phyloP scores from a whole-genome alignment of 2,797 vertebrate species.

The Hyperoplus immaculatus region DNA sequence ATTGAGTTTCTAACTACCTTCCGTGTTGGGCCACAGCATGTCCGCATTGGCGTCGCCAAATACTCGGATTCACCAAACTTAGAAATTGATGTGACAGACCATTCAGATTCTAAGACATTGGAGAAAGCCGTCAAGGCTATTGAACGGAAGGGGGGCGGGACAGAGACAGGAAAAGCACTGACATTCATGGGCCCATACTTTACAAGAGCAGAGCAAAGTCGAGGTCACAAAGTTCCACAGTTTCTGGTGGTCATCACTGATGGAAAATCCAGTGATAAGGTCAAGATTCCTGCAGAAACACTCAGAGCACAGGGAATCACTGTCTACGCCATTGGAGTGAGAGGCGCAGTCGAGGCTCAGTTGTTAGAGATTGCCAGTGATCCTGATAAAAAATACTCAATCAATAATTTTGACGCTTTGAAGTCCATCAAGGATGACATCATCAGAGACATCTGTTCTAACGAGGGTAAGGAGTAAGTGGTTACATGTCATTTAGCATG shows the following conservation, averaged over 20 bases:
- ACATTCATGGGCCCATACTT: constrained; percentile 80
- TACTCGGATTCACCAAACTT: constrained; percentile 67
- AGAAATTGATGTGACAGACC: constrained; percentile 80
- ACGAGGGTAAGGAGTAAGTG: constrained; percentile 81
- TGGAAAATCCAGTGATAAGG: constrained; percentile 83
- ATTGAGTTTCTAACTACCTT: constrained; percentile 82
- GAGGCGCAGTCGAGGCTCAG: constrained; percentile 69
- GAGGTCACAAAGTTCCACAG: constrained; percentile 71
- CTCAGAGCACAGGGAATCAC: constrained; percentile 77
- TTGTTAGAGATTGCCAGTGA: constrained; percentile 82
- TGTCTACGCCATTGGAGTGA: constrained; percentile 88
- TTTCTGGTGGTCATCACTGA: constrained; percentile 90
- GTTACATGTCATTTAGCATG: no score
- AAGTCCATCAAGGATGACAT: constrained; percentile 85
- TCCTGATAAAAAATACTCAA: constrained; percentile 81
- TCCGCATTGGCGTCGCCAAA: constrained; percentile 88
- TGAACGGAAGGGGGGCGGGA: constrained; percentile 80
- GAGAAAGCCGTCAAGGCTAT: constrained; percentile 81
- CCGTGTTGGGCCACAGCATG: constrained; percentile 79
- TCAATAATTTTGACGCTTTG: constrained; percentile 88
- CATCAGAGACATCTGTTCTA: constrained; percentile 87
- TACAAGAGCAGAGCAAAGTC: constrained; percentile 56
- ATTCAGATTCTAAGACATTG: constrained; percentile 62
- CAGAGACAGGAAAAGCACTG: constrained; percentile 84
- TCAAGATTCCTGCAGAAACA: constrained; percentile 77